A percentile compares a stretch with the other conserved stretches of the same genome.
phyloP scores from a whole-genome alignment of 1,140 invertebrate species.

The Coenobita brevimanus region DNA sequence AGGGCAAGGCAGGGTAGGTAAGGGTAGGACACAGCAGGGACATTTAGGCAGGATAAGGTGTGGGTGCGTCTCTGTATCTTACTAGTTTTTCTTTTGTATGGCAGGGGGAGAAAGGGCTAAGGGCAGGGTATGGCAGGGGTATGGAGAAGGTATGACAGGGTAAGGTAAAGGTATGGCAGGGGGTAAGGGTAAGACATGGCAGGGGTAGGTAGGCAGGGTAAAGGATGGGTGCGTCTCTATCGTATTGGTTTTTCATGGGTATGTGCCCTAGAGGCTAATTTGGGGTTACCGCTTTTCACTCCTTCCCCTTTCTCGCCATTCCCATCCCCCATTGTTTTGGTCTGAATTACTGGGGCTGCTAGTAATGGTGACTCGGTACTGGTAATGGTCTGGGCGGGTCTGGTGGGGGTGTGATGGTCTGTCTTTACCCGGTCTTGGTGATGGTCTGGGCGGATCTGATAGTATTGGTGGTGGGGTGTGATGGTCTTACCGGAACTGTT shows the following conservation, averaged over 20 bases:
- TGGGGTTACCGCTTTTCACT: constrained; percentile 44
- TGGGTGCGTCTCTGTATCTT: too few relatives aligned
- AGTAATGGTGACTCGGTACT: not conserved
- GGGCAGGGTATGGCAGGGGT: not conserved
- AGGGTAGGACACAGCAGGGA: not conserved
- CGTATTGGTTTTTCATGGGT: constrained; percentile 65
- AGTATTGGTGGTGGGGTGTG: too few relatives aligned
- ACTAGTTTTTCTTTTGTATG: too few relatives aligned
- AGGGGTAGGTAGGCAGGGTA: not conserved
- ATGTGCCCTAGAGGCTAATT: constrained; percentile 51
- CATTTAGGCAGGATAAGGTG: not conserved
- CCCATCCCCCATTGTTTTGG: not conserved
- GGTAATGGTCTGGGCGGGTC: not conserved
- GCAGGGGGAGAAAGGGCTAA: not conserved
- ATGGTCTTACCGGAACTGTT: not conserved
- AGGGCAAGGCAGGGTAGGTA: not conserved
- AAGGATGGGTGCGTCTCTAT: not conserved
- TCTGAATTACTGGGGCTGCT: not conserved
- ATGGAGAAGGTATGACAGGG: not conserved
- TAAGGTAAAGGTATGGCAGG: not conserved
- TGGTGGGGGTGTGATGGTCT: not conserved
- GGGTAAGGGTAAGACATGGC: not conserved
- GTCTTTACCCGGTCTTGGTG: not conserved
- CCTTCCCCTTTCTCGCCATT: constrained; percentile 33
- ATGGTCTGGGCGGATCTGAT: not conserved